These are phyloP conservation scores for Aleiodes testaceus DNA, from an alignment of 2,888 invertebrate species.

Conservation along the genomic window DNA sequence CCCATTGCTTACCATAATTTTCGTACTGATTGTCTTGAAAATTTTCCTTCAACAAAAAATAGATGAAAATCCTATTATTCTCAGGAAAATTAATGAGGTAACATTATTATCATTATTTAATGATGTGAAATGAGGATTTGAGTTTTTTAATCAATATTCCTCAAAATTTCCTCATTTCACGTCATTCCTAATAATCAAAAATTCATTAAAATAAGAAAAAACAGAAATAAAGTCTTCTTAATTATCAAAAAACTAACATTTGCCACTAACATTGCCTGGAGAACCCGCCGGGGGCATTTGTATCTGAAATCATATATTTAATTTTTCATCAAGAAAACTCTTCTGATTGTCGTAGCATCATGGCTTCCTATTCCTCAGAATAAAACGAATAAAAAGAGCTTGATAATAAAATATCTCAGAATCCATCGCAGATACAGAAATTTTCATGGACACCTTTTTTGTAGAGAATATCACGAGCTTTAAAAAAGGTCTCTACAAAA, in stretches of 20 bases:
- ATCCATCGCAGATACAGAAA: too few relatives aligned
- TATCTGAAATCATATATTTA: conserved; percentile 64
- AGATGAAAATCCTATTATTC: background rate
- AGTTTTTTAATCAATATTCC: background rate
- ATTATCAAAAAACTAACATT: conserved; percentile 54
- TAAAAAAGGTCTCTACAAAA: too few relatives aligned
- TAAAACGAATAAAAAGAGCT: background rate
- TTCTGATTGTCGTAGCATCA: too few relatives aligned
- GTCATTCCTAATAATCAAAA: conserved; percentile 40
- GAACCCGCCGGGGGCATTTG: conserved; percentile 64
- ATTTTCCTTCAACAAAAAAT: conserved; percentile 56
- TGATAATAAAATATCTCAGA: too few relatives aligned
- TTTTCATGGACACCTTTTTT: too few relatives aligned
- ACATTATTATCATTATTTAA: background rate
- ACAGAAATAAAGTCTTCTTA: background rate
- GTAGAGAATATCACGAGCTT: too few relatives aligned
- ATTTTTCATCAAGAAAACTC: background rate
- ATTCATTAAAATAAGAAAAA: background rate
- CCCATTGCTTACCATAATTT: conserved; percentile 55
- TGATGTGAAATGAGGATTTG: background rate
- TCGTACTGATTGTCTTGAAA: conserved; percentile 53
- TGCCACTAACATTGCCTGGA: conserved; percentile 51
- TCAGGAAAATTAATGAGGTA: background rate
- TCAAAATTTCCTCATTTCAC: conserved; percentile 38
- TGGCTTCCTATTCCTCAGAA: too few relatives aligned